Evolutionary conservation across 2,888 invertebrate species (phyloP).

Genomic region (Rugalucina vietnamica): DNA sequence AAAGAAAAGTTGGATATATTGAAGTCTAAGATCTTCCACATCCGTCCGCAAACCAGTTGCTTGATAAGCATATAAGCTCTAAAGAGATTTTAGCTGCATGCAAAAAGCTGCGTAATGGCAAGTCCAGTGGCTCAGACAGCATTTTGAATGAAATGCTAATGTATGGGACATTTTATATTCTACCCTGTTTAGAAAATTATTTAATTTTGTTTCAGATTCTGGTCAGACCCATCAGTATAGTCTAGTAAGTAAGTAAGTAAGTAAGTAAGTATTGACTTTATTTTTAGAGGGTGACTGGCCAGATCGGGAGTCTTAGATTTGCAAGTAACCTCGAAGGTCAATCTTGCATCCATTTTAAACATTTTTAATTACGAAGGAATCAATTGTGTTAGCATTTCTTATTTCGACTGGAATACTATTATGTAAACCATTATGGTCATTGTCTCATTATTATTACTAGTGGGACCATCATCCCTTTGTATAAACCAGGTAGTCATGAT

Average conservation of each 20-base stretch:
- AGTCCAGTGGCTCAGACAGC: not conserved
- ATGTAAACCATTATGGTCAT: too few relatives aligned
- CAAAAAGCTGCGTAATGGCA: not conserved
- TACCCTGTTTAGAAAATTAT: not conserved
- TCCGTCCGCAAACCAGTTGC: not conserved
- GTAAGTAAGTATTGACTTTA: too few relatives aligned
- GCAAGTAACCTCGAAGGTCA: too few relatives aligned
- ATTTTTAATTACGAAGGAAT: too few relatives aligned
- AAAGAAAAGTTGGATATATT: not conserved
- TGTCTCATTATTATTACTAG: too few relatives aligned
- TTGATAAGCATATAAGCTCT: not conserved
- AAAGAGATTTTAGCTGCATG: not conserved
- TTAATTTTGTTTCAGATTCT: slow-evolving; percentile 2
- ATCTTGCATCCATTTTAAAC: too few relatives aligned
- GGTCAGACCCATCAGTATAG: not conserved
- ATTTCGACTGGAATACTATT: too few relatives aligned
- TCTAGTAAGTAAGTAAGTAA: too few relatives aligned
- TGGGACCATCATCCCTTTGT: not conserved
- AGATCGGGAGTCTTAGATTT: too few relatives aligned
- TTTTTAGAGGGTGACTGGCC: too few relatives aligned
- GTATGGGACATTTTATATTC: not conserved
- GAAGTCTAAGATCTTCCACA: not conserved
- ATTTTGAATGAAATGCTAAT: slow-evolving; percentile 1
- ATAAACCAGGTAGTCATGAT: not conserved
- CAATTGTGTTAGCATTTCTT: too few relatives aligned